phyloP scores from a whole-genome alignment of 2,113 vertebrate species.

The Labrus mixtus region DNA sequence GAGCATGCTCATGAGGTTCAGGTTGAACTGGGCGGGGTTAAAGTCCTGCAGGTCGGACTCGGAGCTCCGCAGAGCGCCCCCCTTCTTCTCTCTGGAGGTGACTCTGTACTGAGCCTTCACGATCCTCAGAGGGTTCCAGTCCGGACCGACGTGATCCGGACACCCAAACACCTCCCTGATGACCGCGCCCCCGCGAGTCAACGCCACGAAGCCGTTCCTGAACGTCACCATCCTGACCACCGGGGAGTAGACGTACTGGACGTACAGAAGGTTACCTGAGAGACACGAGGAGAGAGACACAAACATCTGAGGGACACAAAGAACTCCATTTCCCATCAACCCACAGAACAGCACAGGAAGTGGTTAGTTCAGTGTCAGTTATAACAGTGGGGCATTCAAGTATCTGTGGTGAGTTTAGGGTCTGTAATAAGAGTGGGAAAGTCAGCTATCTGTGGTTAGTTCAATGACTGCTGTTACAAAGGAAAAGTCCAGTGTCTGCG shows the following conservation, averaged over 20 bases:
- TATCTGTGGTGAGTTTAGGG: neutral
- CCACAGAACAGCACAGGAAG: too few relatives aligned
- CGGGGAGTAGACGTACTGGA: slow-evolving; percentile 81
- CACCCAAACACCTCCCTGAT: slow-evolving; percentile 82
- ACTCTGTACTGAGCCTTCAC: slow-evolving; percentile 76
- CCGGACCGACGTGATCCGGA: slow-evolving; percentile 48
- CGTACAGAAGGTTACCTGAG: slow-evolving; percentile 82
- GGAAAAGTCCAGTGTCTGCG: too few relatives aligned
- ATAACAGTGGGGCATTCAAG: neutral
- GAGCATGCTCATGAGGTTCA: slow-evolving; percentile 60
- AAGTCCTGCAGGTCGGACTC: slow-evolving; percentile 41
- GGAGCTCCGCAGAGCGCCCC: neutral
- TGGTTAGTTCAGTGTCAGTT: too few relatives aligned
- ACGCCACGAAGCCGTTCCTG: slow-evolving; percentile 81
- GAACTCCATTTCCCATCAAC: too few relatives aligned
- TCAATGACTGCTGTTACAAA: too few relatives aligned
- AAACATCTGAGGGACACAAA: too few relatives aligned
- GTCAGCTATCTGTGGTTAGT: too few relatives aligned
- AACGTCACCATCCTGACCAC: slow-evolving; percentile 79
- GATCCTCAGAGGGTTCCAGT: slow-evolving; percentile 80
- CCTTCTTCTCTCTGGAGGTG: slow-evolving; percentile 68
- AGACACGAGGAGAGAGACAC: neutral
- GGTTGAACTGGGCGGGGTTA: slow-evolving; percentile 74
- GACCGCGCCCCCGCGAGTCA: slow-evolving; percentile 74
- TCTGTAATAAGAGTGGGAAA: too few relatives aligned